These are phyloP conservation scores for Cactoblastis cactorum DNA, from an alignment of 2,888 invertebrate species.

Conservation along the genomic window DNA sequence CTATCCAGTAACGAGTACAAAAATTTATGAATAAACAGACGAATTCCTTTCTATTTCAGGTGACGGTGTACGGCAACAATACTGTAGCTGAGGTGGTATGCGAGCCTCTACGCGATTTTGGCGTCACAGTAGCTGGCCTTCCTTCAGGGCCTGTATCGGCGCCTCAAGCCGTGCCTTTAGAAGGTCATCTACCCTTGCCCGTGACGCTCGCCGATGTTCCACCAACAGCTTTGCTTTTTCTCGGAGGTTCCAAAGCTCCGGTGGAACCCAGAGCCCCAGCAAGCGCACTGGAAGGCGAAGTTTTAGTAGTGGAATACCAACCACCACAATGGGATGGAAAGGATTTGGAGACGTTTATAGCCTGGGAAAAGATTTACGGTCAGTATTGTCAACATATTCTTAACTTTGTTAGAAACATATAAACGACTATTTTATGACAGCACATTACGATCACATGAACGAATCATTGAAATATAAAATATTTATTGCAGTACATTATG, in stretches of 20 bases:
- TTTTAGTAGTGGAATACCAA: slow-evolving; percentile 80
- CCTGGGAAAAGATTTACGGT: slow-evolving; percentile 76
- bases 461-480: background rate
- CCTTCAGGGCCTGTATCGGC: slow-evolving; percentile 62
- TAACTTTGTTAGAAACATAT: background rate
- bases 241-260: slow-evolving; percentile 82
- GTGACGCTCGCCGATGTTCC: slow-evolving; percentile 42
- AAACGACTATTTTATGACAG: background rate
- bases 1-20: background rate
- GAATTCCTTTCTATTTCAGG: slow-evolving; percentile 43
- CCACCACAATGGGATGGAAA: slow-evolving; percentile 77
- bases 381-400: slow-evolving; percentile 24
- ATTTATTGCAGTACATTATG: background rate
- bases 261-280: slow-evolving; percentile 81
- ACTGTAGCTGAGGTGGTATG: slow-evolving; percentile 69
- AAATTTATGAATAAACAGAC: background rate
- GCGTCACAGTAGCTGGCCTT: slow-evolving; percentile 57
- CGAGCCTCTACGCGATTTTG: slow-evolving; percentile 66
- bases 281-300: slow-evolving; percentile 80
- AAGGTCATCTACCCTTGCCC: slow-evolving; percentile 50
- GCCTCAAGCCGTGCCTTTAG: slow-evolving; percentile 49
- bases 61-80: slow-evolving; percentile 59
- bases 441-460: background rate
- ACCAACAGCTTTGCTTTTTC: slow-evolving; percentile 71
- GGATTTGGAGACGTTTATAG: slow-evolving; percentile 67